A percentile compares a stretch with the other conserved stretches of the same genome.
Conservation (phyloP, 2,113 vertebrate species). For the Okapia johnstoni region DNA sequence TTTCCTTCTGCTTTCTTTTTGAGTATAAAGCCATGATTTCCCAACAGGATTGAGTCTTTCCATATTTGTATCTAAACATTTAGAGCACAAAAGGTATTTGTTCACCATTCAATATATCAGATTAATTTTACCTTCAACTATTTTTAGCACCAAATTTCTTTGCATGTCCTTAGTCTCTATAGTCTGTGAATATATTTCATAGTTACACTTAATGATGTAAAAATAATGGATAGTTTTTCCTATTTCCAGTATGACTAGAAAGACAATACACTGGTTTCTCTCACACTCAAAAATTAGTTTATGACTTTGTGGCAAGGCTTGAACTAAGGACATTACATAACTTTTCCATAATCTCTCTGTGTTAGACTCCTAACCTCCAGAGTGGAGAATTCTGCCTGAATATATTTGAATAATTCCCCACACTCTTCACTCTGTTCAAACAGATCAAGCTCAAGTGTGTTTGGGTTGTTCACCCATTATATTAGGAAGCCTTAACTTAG, state of each 20-base stretch:
- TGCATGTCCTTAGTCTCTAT: neutral
- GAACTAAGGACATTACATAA: neutral
- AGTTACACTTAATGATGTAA: neutral
- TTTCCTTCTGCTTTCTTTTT: neutral
- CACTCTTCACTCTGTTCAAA: neutral
- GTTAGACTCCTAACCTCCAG: neutral
- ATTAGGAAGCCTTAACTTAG: neutral
- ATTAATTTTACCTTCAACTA: neutral
- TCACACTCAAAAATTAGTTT: neutral
- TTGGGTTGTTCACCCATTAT: neutral
- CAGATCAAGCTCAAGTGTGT: neutral
- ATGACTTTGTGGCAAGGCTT: neutral
- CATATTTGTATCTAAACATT: neutral
- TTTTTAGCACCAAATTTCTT: neutral
- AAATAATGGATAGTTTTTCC: neutral
- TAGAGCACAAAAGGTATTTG: neutral
- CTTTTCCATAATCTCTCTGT: neutral
- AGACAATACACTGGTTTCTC: neutral
- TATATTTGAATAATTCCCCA: slow-evolving; percentile 16
- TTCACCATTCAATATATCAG: neutral
- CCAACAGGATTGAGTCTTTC: neutral
- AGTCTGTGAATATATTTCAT: neutral
- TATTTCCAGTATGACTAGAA: neutral
- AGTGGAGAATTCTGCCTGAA: neutral
- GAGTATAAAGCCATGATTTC: neutral